phyloP scores from a whole-genome alignment of 2,888 invertebrate species.

The Cacoxenus indagator region DNA sequence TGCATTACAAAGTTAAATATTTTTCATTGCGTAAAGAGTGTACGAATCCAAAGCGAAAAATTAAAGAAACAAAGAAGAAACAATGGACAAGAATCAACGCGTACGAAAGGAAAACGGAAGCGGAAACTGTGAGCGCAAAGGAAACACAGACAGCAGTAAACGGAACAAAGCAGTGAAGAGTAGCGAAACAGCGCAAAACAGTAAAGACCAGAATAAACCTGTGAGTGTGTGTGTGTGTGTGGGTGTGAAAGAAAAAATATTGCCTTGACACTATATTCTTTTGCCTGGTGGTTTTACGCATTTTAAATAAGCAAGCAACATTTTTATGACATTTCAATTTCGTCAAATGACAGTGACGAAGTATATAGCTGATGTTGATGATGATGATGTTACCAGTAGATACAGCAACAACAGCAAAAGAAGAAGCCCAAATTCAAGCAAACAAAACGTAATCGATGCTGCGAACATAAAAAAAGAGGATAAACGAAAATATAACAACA shows the following conservation, averaged over 20 bases:
- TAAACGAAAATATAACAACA: conserved; percentile 58
- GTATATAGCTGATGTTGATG: neutral
- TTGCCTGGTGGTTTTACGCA: conserved; percentile 48
- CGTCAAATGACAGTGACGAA: conserved; percentile 33
- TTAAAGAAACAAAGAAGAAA: neutral
- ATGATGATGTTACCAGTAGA: neutral
- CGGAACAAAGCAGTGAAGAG: conserved; percentile 28
- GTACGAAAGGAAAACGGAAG: conserved; percentile 21
- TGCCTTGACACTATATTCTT: too few species aligned
- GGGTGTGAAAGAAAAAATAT: conserved; percentile 21
- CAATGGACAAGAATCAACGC: neutral
- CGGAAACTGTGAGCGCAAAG: neutral
- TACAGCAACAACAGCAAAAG: neutral
- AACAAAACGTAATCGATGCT: conserved; percentile 27
- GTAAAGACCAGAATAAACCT: conserved; percentile 20
- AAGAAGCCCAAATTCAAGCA: conserved; percentile 33
- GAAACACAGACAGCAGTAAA: neutral
- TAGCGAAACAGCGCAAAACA: conserved; percentile 26
- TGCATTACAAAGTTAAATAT: too few species aligned
- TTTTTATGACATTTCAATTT: conserved; percentile 62
- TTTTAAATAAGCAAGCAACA: conserved; percentile 55
- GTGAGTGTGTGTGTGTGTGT: conserved; percentile 27
- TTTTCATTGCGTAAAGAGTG: too few species aligned
- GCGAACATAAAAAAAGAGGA: conserved; percentile 44
- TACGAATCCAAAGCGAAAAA: neutral